Percentiles rank a stretch among this genome's conserved stretches.
Conservation (phyloP, 2,797 vertebrate genomes). For the Balearica regulorum region DNA sequence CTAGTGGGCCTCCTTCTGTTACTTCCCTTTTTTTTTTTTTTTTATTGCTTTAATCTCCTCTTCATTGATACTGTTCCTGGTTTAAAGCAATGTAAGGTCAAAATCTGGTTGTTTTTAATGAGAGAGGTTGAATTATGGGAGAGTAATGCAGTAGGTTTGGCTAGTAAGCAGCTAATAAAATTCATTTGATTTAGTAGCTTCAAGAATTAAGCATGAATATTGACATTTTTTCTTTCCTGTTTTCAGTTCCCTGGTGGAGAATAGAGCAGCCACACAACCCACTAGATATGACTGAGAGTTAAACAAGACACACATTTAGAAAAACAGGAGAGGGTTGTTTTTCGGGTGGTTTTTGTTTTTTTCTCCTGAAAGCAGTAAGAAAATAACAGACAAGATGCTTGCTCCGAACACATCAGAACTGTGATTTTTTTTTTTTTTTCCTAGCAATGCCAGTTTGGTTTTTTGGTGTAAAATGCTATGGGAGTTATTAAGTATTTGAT, state of each 20-base stretch:
- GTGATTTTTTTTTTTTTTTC: neutral
- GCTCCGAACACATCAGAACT: neutral
- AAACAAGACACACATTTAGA: neutral
- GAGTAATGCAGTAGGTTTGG: neutral
- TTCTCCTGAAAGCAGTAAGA: neutral
- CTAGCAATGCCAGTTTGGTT: neutral
- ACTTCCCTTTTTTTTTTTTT: neutral
- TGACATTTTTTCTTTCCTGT: neutral
- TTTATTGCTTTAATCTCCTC: neutral
- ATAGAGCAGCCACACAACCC: neutral
- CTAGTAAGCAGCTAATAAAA: slow-evolving; percentile 10
- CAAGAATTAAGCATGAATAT: neutral
- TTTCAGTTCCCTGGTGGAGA: neutral
- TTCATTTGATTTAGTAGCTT: slow-evolving; percentile 15
- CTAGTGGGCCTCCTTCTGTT: neutral
- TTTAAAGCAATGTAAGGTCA: neutral
- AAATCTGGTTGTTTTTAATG: neutral
- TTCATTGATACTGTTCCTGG: neutral
- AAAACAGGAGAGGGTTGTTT: neutral
- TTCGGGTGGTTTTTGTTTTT: neutral
- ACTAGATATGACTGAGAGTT: neutral
- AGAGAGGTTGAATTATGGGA: neutral
- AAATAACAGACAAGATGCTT: neutral
- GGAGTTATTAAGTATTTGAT: neutral
- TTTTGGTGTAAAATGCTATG: neutral